Evolutionary conservation across 2,797 vertebrate genomes (phyloP).

Genomic region (Pantherophis alleghaniensis): DNA sequence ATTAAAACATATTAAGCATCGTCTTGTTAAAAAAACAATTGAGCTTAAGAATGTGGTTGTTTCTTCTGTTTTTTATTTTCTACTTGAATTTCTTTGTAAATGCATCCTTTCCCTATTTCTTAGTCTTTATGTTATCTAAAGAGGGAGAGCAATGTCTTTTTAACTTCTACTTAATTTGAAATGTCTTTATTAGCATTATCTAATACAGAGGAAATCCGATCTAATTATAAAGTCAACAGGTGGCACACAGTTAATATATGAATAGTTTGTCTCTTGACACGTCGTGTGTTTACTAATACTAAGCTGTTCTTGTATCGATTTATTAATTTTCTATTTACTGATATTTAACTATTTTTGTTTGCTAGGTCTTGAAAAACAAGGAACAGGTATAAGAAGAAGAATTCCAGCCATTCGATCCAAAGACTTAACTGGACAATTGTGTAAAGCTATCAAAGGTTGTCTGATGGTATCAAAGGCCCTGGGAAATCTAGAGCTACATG

Average conservation of each 20-base stretch:
- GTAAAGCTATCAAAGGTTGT: conserved; percentile 85
- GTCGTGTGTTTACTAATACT: neutral
- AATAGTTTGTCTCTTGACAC: neutral
- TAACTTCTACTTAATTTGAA: neutral
- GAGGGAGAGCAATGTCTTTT: neutral
- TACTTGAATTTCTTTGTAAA: neutral
- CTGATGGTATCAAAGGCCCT: conserved; percentile 79
- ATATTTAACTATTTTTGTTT: conserved; percentile 39
- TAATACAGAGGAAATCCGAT: neutral
- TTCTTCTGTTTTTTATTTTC: neutral
- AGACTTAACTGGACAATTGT: conserved; percentile 86
- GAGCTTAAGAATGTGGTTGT: neutral
- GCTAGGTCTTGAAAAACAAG: conserved; percentile 75
- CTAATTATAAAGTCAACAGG: neutral
- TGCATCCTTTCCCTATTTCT: neutral
- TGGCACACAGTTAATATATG: neutral
- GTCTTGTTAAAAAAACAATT: neutral
- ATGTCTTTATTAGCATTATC: neutral
- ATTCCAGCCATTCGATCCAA: conserved; percentile 84
- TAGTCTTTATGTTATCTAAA: neutral
- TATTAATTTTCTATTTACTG: neutral
- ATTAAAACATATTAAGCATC: neutral
- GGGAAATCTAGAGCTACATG: conserved; percentile 85
- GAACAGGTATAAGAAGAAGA: conserved; percentile 75
- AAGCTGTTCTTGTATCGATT: conserved; percentile 34